Evolutionary conservation across 64 coral and sea anemone genomes (phyloP).

Genomic region (Actinia tenebrosa): DNA sequence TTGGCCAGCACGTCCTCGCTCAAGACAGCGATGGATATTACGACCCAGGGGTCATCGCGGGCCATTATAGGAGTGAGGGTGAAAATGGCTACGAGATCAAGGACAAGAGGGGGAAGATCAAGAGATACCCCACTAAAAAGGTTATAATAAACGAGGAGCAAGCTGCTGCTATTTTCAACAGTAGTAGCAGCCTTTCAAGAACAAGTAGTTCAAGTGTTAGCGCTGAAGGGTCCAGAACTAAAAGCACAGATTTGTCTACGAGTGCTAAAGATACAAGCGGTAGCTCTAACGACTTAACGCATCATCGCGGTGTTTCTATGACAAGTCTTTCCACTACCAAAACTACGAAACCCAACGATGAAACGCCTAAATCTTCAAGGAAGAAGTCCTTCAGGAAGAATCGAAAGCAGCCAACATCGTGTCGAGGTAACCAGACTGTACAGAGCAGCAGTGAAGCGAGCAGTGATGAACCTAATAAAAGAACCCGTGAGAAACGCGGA

Average conservation of each 20-base stretch:
- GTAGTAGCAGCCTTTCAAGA: conserved; percentile 23
- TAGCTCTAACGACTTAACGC: background rate
- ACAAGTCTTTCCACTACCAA: background rate
- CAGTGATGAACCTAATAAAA: conserved; percentile 33
- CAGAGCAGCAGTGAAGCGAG: conserved; percentile 52
- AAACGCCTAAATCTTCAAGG: conserved; percentile 65
- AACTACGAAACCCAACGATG: background rate
- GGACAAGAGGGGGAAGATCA: conserved; percentile 28
- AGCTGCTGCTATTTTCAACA: conserved; percentile 28
- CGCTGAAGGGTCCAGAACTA: background rate
- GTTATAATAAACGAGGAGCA: conserved; percentile 65
- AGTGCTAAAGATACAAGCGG: conserved; percentile 56
- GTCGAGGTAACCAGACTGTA: background rate
- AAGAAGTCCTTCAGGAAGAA: conserved; percentile 17
- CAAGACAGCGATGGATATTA: conserved; percentile 66
- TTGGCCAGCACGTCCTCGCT: conserved; percentile 66
- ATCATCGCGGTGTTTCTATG: too few species aligned
- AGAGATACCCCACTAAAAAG: conserved; percentile 54
- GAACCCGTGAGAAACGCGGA: conserved; percentile 1
- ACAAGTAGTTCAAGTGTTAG: conserved; percentile 50
- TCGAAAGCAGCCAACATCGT: conserved; percentile 4
- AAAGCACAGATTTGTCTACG: background rate
- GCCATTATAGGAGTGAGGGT: conserved; percentile 50
- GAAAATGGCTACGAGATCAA: conserved; percentile 67
- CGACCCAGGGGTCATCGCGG: conserved; percentile 64